phyloP scores from a whole-genome alignment of 2,888 invertebrate genomes.

The Hipparchia sbordonii region DNA sequence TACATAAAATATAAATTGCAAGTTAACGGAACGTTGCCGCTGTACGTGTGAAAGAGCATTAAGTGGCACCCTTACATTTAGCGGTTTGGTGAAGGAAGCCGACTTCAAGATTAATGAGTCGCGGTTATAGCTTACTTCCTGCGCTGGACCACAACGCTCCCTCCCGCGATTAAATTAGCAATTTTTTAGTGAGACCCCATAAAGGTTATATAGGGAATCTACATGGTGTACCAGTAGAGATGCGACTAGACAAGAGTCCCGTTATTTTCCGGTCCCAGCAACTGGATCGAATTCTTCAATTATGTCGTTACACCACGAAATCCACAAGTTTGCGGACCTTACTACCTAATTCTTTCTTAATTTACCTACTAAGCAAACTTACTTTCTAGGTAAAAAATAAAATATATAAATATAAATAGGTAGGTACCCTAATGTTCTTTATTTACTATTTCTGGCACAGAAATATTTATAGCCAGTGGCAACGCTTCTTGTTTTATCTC shows the following conservation, averaged over 20 bases:
- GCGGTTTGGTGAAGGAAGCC: constrained; percentile 56
- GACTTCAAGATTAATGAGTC: constrained; percentile 60
- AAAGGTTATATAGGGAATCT: neutral
- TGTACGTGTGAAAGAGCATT: constrained; percentile 24
- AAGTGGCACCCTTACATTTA: constrained; percentile 32
- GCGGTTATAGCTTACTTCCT: constrained; percentile 70
- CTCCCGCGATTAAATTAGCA: constrained; percentile 49
- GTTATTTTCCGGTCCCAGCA: no score
- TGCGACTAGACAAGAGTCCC: no score
- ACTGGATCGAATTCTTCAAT: no score
- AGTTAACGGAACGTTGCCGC: neutral
- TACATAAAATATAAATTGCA: neutral
- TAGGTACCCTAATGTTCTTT: neutral
- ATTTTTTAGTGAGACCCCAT: constrained; percentile 5
- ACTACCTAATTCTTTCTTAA: no score
- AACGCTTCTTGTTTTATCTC: constrained; percentile 20
- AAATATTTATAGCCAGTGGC: constrained; percentile 6
- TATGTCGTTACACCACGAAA: no score
- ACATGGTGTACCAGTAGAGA: no score
- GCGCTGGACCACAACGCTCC: constrained; percentile 39
- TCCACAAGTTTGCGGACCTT: no score
- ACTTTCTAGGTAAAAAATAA: no score
- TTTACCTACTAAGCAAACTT: no score
- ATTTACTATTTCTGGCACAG: neutral
- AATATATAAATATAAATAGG: neutral